phyloP scores from a whole-genome alignment of 37 sponge, comb jelly and placozoan genomes.

The Eunapius fragilis region DNA sequence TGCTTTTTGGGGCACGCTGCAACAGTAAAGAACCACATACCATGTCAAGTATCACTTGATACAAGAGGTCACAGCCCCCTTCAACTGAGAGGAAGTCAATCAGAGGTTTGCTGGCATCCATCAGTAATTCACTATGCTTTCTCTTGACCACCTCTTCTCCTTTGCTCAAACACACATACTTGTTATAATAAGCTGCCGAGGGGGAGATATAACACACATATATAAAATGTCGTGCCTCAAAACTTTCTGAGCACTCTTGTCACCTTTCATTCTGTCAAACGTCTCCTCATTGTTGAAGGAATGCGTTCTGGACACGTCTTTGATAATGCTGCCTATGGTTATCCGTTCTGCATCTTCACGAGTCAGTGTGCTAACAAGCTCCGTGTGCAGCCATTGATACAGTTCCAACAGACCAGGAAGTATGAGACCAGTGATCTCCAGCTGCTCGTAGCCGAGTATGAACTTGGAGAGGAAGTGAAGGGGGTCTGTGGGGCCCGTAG shows the following conservation, averaged over 20 bases:
- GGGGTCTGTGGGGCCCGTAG: not conserved
- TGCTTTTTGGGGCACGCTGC: no score
- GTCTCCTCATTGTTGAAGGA: not conserved
- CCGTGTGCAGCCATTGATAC: constrained; percentile 21
- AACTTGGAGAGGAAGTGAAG: not conserved
- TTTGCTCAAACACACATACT: not conserved
- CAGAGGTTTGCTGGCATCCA: not conserved
- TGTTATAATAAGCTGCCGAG: not conserved
- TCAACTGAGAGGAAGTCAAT: constrained; percentile 14
- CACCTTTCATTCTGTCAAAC: not conserved
- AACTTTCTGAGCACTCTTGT: not conserved
- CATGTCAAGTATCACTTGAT: constrained; percentile 57
- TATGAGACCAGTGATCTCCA: constrained; percentile 4
- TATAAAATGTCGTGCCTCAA: no score
- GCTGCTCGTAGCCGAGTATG: not conserved
- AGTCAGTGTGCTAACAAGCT: not conserved
- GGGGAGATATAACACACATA: no score
- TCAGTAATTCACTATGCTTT: not conserved
- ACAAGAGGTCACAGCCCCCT: constrained; percentile 62
- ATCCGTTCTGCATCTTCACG: not conserved
- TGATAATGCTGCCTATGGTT: constrained; percentile 3
- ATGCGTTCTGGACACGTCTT: not conserved
- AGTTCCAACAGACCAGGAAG: constrained; percentile 43
- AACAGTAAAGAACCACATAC: constrained; percentile 32
- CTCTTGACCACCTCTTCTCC: not conserved